These are phyloP conservation scores for Cyclopterus lumpus DNA, from an alignment of 2,797 vertebrate species.

Conservation along the genomic window DNA sequence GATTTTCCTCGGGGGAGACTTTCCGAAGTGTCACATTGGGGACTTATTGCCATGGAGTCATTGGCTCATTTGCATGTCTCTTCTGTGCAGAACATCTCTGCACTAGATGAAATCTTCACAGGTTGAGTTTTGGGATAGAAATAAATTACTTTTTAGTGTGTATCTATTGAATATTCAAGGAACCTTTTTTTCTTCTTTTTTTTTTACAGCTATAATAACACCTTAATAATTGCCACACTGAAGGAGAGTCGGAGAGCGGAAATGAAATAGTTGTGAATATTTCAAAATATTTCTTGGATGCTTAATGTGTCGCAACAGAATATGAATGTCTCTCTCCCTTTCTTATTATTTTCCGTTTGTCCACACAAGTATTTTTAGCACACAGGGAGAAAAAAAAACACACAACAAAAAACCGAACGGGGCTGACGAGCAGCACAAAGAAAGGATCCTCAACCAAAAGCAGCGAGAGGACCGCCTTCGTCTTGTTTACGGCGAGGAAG, in stretches of 20 bases:
- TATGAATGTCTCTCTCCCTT: conserved; percentile 13
- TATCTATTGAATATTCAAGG: conserved; percentile 25
- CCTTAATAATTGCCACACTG: conserved; percentile 29
- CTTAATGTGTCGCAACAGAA: conserved; percentile 1
- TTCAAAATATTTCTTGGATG: conserved; percentile 22
- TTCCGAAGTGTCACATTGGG: conserved; percentile 41
- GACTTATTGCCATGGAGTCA: conserved; percentile 38
- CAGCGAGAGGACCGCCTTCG: conserved; percentile 32
- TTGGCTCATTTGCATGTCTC: conserved; percentile 51
- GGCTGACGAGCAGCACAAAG: conserved; percentile 32
- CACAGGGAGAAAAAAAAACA: background rate
- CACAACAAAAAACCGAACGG: background rate
- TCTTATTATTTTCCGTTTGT: conserved; percentile 33
- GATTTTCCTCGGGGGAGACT: conserved; percentile 47
- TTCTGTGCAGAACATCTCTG: conserved; percentile 21
- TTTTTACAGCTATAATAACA: conserved; percentile 40
- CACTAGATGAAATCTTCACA: conserved; percentile 34
- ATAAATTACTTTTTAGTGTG: conserved; percentile 42
- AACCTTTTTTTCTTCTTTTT: conserved; percentile 25
- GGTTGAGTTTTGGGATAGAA: conserved; percentile 35
- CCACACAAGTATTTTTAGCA: conserved; percentile 54
- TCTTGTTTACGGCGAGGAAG: conserved; percentile 51
- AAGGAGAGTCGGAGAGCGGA: background rate
- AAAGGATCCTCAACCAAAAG: conserved; percentile 28
- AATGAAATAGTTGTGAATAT: conserved; percentile 20